Percentiles rank a stretch among this genome's conserved stretches.
phyloP scores from a whole-genome alignment of 1,140 invertebrate genomes.

The Branchinecta lynchi region DNA sequence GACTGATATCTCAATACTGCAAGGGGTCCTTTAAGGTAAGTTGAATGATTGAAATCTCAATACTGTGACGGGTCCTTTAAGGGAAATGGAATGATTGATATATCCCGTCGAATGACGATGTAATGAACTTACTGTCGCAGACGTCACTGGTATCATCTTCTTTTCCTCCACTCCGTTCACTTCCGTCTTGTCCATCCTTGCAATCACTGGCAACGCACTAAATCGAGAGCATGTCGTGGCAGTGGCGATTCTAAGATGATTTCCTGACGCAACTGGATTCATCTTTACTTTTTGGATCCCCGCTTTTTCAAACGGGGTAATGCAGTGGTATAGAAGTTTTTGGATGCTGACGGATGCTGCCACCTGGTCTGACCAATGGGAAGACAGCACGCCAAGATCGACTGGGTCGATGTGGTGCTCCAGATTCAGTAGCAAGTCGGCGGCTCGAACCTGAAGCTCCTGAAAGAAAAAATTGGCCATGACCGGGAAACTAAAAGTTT shows the following conservation, averaged over 20 bases:
- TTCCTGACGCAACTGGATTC: not conserved
- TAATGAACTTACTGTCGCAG: too few relatives aligned
- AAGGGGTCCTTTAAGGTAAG: too few relatives aligned
- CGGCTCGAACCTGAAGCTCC: not conserved
- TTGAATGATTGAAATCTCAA: too few relatives aligned
- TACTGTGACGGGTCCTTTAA: too few relatives aligned
- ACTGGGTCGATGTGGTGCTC: not conserved
- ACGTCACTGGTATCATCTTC: too few relatives aligned
- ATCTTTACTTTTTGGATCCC: not conserved
- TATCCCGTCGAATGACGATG: too few relatives aligned
- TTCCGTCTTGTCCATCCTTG: too few relatives aligned
- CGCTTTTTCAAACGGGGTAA: not conserved
- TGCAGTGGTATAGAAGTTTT: not conserved
- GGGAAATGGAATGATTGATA: too few relatives aligned
- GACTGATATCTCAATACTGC: too few relatives aligned
- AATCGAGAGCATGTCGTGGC: not conserved
- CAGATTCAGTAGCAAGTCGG: not conserved
- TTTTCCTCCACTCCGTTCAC: too few relatives aligned
- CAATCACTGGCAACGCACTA: too few relatives aligned
- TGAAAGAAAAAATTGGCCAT: not conserved
- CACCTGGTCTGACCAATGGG: not conserved
- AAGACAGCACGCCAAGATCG: not conserved
- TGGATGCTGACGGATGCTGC: not conserved
- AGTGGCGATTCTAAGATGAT: not conserved
- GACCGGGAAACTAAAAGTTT: too few relatives aligned